phyloP scores from a whole-genome alignment of 2,888 invertebrate genomes.

The Tanytarsus gracilentus region DNA sequence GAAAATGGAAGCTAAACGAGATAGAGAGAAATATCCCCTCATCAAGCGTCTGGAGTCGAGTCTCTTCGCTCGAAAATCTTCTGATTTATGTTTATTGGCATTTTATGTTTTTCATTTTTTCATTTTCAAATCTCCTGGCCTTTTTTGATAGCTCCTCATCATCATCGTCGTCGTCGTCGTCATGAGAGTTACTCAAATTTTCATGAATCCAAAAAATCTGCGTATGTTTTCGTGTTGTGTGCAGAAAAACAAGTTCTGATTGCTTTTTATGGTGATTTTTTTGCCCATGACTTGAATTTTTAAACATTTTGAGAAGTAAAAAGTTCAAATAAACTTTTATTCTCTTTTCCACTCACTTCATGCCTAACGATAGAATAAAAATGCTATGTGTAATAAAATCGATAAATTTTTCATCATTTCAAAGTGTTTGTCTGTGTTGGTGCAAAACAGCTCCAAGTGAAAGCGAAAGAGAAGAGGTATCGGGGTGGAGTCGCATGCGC shows the following conservation, averaged over 20 bases:
- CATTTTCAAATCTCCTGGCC: not conserved
- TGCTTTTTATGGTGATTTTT: conserved; percentile 26
- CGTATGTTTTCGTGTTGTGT: not conserved
- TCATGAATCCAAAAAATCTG: not conserved
- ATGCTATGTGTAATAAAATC: too few relatives aligned
- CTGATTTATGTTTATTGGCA: conserved; percentile 29
- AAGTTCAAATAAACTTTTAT: too few relatives aligned
- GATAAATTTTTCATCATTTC: too few relatives aligned
- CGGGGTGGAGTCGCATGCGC: too few relatives aligned
- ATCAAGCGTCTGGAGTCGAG: conserved; percentile 21
- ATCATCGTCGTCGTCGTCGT: not conserved
- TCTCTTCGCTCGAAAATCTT: conserved; percentile 17
- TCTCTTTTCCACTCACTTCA: too few relatives aligned
- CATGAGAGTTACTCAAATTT: not conserved
- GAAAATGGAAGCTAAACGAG: not conserved
- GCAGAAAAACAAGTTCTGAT: conserved; percentile 19
- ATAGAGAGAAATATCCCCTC: conserved; percentile 14
- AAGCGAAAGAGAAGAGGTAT: too few relatives aligned
- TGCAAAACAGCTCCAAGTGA: too few relatives aligned
- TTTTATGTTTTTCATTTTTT: conserved; percentile 22
- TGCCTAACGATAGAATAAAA: too few relatives aligned
- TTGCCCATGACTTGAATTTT: conserved; percentile 26
- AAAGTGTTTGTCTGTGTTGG: too few relatives aligned
- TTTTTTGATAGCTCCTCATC: not conserved
- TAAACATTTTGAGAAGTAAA: too few relatives aligned